Percentiles rank a stretch among this genome's conserved stretches.
These are phyloP conservation scores for Halocynthia aurantium DNA, from an alignment of 23 tunicate genomes.

Conservation along the genomic window DNA sequence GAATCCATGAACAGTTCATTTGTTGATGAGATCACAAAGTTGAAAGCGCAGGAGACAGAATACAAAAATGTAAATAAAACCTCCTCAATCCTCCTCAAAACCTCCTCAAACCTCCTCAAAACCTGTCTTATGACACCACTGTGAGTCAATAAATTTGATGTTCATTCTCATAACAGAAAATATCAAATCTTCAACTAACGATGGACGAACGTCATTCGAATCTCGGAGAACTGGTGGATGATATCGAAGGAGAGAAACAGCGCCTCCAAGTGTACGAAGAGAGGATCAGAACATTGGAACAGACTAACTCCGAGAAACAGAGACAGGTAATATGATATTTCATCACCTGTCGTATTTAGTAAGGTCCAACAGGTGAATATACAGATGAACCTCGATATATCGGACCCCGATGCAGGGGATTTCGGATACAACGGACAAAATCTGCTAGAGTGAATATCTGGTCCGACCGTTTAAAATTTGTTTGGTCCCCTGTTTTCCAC, in stretches of 20 bases:
- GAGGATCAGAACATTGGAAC: slow-evolving; percentile 42
- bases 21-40: slow-evolving; percentile 40
- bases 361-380: too few relatives aligned
- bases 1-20: slow-evolving; percentile 49
- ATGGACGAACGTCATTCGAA: slow-evolving; percentile 70
- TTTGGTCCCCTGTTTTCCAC: too few relatives aligned
- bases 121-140: too few relatives aligned
- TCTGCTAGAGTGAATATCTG: too few relatives aligned
- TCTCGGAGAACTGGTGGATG: slow-evolving; percentile 85
- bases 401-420: too few relatives aligned
- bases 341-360: too few relatives aligned
- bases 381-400: too few relatives aligned
- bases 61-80: slow-evolving; percentile 56
- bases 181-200: slow-evolving; percentile 51
- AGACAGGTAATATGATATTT: slow-evolving; percentile 4
- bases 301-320: slow-evolving; percentile 38
- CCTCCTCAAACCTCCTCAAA: not conserved
- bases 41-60: slow-evolving; percentile 54
- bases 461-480: too few relatives aligned
- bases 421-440: too few relatives aligned
- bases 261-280: slow-evolving; percentile 37
- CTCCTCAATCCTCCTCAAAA: not conserved
- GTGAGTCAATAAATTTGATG: too few relatives aligned
- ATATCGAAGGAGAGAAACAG: slow-evolving; percentile 60
- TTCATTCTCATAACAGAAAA: slow-evolving; percentile 24